Conservation (phyloP, 1,140 invertebrate genomes). For the Drosophila arizonae region DNA sequence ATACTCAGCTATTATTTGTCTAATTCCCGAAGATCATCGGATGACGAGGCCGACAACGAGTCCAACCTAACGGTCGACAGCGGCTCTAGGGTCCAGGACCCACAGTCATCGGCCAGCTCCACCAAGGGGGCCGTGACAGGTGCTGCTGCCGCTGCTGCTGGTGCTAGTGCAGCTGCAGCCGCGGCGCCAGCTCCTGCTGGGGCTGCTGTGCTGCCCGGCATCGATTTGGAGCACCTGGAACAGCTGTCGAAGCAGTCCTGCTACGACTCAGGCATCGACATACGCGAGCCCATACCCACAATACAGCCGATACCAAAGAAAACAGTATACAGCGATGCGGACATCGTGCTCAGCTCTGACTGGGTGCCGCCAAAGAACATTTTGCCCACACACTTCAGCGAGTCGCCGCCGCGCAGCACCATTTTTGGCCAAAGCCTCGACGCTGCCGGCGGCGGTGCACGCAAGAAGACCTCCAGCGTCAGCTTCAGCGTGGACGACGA, state of each 20-base stretch:
- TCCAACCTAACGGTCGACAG: slow-evolving; percentile 78
- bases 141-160: slow-evolving; percentile 1
- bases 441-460: slow-evolving; percentile 82
- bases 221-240: slow-evolving; percentile 76
- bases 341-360: slow-evolving; percentile 91
- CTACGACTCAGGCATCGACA: slow-evolving; percentile 95
- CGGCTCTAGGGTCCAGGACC: slow-evolving; percentile 64
- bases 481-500: slow-evolving; percentile 88
- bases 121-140: background rate
- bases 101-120: slow-evolving; percentile 71
- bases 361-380: slow-evolving; percentile 92
- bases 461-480: slow-evolving; percentile 89
- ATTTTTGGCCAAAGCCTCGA: slow-evolving; percentile 70
- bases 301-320: slow-evolving; percentile 83
- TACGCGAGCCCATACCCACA: slow-evolving; percentile 87
- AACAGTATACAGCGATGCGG: slow-evolving; percentile 90
- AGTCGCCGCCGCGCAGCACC: slow-evolving; percentile 83
- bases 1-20: slow-evolving; percentile 79
- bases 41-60: slow-evolving; percentile 82
- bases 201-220: slow-evolving; percentile 30
- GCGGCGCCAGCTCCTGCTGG: slow-evolving; percentile 7
- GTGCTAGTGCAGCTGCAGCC: background rate
- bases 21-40: slow-evolving; percentile 83
- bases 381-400: slow-evolving; percentile 86
- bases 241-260: slow-evolving; percentile 87